These are phyloP conservation scores for Holcopasites calliopsidis DNA, from an alignment of 1,140 invertebrate genomes.

Conservation along the genomic window DNA sequence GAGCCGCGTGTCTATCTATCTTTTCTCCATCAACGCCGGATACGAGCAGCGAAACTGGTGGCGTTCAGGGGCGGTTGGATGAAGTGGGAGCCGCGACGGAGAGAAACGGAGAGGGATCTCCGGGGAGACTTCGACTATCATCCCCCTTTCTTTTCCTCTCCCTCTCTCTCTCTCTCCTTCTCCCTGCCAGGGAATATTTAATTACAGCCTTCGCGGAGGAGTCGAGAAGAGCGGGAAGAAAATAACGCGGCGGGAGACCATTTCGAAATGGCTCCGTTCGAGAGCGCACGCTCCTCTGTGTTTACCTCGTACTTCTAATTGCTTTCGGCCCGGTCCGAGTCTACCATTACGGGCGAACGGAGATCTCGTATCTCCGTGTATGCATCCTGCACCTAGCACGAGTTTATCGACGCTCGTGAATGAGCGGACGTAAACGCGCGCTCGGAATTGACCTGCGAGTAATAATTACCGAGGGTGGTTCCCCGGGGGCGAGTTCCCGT, in stretches of 20 bases:
- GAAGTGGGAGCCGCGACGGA: constrained; percentile 30
- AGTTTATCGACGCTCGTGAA: constrained; percentile 20
- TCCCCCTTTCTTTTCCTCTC: no score
- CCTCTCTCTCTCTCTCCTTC: background rate
- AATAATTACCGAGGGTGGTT: constrained; percentile 63
- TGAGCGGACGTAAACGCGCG: constrained; percentile 7
- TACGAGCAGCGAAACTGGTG: constrained; percentile 3
- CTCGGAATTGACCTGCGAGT: constrained; percentile 50
- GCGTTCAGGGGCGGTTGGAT: constrained; percentile 1
- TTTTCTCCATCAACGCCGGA: constrained; percentile 49
- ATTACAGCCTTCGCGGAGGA: constrained; percentile 69
- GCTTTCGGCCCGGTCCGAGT: constrained; percentile 66
- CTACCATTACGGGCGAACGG: constrained; percentile 69
- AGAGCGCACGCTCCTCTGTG: constrained; percentile 69
- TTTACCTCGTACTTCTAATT: constrained; percentile 79
- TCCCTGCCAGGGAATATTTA: constrained; percentile 69
- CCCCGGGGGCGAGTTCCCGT: constrained; percentile 10
- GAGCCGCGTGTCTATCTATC: constrained; percentile 54
- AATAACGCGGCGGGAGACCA: constrained; percentile 63
- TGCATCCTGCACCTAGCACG: constrained; percentile 23
- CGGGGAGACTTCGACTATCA: constrained; percentile 12
- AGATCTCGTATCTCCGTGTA: constrained; percentile 63
- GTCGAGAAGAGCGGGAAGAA: constrained; percentile 59
- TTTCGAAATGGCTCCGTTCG: constrained; percentile 57
- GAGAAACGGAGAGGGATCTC: background rate